These are phyloP conservation scores for Cryptocephalus moraei DNA, from an alignment of 2,888 invertebrate species.

Conservation along the genomic window DNA sequence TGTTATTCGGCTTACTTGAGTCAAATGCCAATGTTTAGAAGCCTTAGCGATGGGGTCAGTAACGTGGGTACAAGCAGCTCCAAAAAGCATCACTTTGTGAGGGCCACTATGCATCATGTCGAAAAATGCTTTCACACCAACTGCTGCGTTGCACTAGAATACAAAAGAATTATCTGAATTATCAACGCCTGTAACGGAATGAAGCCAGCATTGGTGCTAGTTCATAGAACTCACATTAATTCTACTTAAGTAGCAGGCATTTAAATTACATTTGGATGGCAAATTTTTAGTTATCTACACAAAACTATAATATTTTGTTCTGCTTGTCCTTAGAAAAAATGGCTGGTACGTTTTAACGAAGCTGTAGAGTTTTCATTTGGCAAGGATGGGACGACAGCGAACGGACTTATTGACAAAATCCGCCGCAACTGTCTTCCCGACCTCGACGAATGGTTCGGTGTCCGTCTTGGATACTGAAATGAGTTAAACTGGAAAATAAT, in stretches of 20 bases:
- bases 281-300: too few relatives aligned
- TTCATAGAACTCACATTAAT: too few relatives aligned
- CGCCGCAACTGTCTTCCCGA: slow-evolving; percentile 59
- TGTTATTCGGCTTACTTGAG: slow-evolving; percentile 55
- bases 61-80: slow-evolving; percentile 92
- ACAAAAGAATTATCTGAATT: neutral
- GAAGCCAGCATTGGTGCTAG: too few relatives aligned
- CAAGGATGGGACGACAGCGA: slow-evolving; percentile 48
- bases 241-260: too few relatives aligned
- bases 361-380: slow-evolving; percentile 11
- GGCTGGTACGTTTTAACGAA: neutral
- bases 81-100: slow-evolving; percentile 89
- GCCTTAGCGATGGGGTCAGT: slow-evolving; percentile 96
- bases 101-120: slow-evolving; percentile 94
- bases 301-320: too few relatives aligned
- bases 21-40: slow-evolving; percentile 93
- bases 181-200: too few relatives aligned
- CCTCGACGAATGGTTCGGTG: slow-evolving; percentile 22
- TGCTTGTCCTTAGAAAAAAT: too few relatives aligned
- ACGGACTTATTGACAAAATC: slow-evolving; percentile 47
- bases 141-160: slow-evolving; percentile 85
- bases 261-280: too few relatives aligned
- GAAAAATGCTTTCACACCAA: slow-evolving; percentile 90
- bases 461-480: too few relatives aligned
- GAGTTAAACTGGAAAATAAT: too few relatives aligned